These are phyloP conservation scores for Nothura maculosa DNA, from an alignment of 2,797 vertebrate genomes.

Conservation along the genomic window DNA sequence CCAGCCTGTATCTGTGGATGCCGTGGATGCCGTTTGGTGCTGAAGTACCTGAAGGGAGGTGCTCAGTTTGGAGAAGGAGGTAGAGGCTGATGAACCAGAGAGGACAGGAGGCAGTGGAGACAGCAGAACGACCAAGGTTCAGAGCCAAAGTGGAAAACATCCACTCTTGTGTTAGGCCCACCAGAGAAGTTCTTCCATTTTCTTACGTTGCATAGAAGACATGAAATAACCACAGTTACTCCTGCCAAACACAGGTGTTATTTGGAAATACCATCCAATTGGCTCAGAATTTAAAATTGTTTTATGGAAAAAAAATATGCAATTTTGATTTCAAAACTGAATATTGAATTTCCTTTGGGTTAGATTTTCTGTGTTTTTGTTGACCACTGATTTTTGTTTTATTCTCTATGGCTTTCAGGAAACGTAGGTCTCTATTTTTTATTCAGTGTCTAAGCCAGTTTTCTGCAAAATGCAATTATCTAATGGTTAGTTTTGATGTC, in stretches of 20 bases:
- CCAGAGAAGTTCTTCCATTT: background rate
- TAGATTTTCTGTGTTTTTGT: background rate
- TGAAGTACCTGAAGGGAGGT: background rate
- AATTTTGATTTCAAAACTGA: background rate
- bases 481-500: background rate
- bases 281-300: background rate
- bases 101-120: background rate
- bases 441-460: background rate
- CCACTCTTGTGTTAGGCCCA: background rate
- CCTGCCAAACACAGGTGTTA: background rate
- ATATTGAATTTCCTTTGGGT: background rate
- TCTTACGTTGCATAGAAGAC: background rate
- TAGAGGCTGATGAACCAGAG: background rate
- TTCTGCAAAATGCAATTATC: background rate
- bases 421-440: background rate
- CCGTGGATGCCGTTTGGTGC: background rate
- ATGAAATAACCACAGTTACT: background rate
- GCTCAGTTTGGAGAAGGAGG: background rate
- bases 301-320: background rate
- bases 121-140: rapidly evolving
- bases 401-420: background rate
- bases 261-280: background rate
- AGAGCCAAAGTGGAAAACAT: background rate
- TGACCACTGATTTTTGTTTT: background rate
- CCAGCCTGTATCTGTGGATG: rapidly evolving